Base-by-base conservation (phyloP, 2,888 invertebrate species). In the Dryobota labecula region DNA sequence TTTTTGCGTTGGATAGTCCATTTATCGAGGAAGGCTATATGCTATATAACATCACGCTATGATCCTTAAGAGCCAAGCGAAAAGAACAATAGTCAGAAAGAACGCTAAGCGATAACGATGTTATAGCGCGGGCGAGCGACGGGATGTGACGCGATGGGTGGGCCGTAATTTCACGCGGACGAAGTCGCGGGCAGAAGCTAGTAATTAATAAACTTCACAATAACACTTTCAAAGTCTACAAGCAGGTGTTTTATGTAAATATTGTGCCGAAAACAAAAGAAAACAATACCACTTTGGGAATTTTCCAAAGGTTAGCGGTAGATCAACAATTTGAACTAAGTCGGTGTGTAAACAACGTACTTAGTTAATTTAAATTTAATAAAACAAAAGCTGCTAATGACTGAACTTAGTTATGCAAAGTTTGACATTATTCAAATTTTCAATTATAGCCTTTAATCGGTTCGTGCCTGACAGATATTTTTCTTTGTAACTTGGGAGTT, bases 341-440 rank as follows among this genome's bases (percentile, higher is more conserved):
- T 53, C 38, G 24, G 7, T 47, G 11, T 38, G 38, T 60, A 73
- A 76, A 58, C 76, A 67, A 76, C 38, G n/a, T 33, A n/a, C 45
- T 58, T 47, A 30, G 57, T 75, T 45, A 51, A 47, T 58, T 33
- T 49, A 43, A 75, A 51, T 58, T 43, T 41, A 58, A n/a, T n/a
- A n/a, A n/a, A 73, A 76, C 76, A 60, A 76, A 51, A 64, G 41
- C 58, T 47, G 38, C n/a, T 73, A 67, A 73, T 76, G 30, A 67
- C 9, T 24, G 3, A 53, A 76, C 76, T 66, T 53, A 18, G 38
- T 33, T 24, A 53, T 11, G 24, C 45, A 67, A 45, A 66, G 57
- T 33, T n/a, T 45, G 11, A 8, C 5, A 63, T 72, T 60, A 76
- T 67, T 76, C 18, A 56, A 54, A 74, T 38, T 64, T 57, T 45